Evolutionary conservation across 2,888 invertebrate genomes (phyloP).

Genomic region (Macrosiphum euphorbiae): DNA sequence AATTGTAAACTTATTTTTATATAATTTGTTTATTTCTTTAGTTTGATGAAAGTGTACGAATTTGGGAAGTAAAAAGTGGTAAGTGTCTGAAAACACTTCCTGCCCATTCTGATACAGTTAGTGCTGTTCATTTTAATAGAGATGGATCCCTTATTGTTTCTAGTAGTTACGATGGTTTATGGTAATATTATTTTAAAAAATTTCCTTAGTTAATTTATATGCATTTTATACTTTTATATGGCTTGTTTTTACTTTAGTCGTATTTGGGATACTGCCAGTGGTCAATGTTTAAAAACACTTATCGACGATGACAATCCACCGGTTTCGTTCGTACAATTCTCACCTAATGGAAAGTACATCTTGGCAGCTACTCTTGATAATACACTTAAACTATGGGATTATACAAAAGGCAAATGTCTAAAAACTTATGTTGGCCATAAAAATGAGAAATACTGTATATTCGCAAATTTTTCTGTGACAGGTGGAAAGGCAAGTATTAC

Average conservation of each 20-base stretch:
- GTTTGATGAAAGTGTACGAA: conserved; percentile 98
- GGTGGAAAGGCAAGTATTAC: conserved; percentile 88
- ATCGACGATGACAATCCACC: conserved; percentile 99
- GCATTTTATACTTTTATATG: not conserved
- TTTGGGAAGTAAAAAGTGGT: conserved; percentile 99
- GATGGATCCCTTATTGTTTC: conserved; percentile 99
- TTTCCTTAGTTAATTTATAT: not conserved
- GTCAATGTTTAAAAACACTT: conserved; percentile 98
- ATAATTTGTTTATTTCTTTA: conserved; percentile 68
- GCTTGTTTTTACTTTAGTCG: conserved; percentile 77
- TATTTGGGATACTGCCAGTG: conserved; percentile 99
- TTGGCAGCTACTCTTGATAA: conserved; percentile 98
- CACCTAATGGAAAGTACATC: conserved; percentile 99
- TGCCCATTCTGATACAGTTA: conserved; percentile 99
- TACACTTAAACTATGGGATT: conserved; percentile 99
- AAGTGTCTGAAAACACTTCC: conserved; percentile 98
- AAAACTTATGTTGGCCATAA: conserved; percentile 99
- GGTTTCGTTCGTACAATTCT: conserved; percentile 99
- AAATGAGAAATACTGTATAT: conserved; percentile 99
- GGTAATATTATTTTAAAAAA: conserved; percentile 73
- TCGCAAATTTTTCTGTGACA: conserved; percentile 99
- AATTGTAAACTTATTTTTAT: not conserved
- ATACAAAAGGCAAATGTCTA: conserved; percentile 97
- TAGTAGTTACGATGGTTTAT: conserved; percentile 98
- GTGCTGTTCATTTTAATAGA: conserved; percentile 98